phyloP scores from a whole-genome alignment of 2,797 vertebrate genomes.

The Cichlasoma orientale region DNA sequence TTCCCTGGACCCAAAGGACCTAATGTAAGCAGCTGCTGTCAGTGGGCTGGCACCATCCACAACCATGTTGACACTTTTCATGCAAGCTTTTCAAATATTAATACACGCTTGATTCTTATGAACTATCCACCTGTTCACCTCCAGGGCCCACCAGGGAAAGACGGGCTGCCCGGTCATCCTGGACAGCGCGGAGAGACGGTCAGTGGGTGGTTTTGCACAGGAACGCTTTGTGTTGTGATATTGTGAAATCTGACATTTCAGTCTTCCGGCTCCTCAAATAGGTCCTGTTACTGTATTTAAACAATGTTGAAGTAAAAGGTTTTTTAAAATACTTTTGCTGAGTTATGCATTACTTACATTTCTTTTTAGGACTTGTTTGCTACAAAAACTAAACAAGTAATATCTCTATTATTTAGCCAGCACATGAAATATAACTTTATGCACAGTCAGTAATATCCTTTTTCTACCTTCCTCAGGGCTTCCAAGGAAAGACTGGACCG shows the following conservation, averaged over 20 bases:
- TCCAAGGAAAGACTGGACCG: conserved; percentile 99
- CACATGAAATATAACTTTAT: not conserved
- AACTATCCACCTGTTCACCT: conserved; percentile 44
- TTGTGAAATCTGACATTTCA: not conserved
- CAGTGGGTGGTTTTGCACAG: conserved; percentile 67
- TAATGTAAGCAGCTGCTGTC: conserved; percentile 84
- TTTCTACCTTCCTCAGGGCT: conserved; percentile 84
- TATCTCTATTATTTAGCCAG: not conserved
- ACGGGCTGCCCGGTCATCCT: conserved; percentile 95
- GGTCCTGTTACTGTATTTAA: not conserved
- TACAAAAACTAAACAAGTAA: not conserved
- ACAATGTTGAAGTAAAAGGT: not conserved
- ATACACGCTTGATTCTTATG: conserved; percentile 16
- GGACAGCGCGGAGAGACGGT: conserved; percentile 97
- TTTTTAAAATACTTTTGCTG: not conserved
- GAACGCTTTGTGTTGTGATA: not conserved
- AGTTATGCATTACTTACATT: not conserved
- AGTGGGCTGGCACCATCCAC: conserved; percentile 5
- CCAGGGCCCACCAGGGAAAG: conserved; percentile 95
- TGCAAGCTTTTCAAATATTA: conserved; percentile 55
- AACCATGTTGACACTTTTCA: conserved; percentile 16
- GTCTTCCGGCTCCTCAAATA: not conserved
- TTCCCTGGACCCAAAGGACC: conserved; percentile 96
- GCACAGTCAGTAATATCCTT: not conserved
- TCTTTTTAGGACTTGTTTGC: not conserved